A percentile compares a stretch with the other conserved stretches of the same genome.
Conservation (phyloP, 2,797 vertebrate species). For the Mionectes olivaceus region DNA sequence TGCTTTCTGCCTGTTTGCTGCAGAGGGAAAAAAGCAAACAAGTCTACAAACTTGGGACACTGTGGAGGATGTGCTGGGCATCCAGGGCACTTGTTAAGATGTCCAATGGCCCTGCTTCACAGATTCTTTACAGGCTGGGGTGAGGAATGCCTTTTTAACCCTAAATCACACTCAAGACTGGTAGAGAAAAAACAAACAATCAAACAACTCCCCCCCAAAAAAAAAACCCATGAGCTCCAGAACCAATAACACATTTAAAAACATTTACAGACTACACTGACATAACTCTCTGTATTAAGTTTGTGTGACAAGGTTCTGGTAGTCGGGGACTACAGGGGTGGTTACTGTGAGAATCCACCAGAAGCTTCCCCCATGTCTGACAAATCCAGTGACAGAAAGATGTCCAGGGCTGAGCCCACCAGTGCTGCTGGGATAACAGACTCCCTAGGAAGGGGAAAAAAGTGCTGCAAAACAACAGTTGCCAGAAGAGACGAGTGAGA, state of each 20-base stretch:
- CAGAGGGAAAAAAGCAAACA: background rate
- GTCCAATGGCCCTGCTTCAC: background rate
- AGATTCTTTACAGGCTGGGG: background rate
- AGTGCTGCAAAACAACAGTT: background rate
- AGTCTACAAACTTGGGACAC: background rate
- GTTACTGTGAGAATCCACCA: background rate
- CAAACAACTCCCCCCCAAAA: background rate
- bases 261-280: background rate
- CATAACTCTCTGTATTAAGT: background rate
- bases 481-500: background rate
- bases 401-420: background rate
- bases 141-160: background rate
- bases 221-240: background rate
- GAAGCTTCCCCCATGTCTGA: background rate
- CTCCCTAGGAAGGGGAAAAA: background rate
- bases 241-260: background rate
- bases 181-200: background rate
- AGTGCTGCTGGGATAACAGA: background rate
- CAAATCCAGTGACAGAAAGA: background rate
- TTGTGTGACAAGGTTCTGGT: background rate
- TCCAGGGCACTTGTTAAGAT: background rate
- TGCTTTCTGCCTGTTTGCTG: background rate
- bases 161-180: background rate
- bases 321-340: background rate
- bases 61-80: accelerated